These are phyloP conservation scores for Parnassius glacialis DNA, from an alignment of 2,888 invertebrate genomes.

Conservation along the genomic window DNA sequence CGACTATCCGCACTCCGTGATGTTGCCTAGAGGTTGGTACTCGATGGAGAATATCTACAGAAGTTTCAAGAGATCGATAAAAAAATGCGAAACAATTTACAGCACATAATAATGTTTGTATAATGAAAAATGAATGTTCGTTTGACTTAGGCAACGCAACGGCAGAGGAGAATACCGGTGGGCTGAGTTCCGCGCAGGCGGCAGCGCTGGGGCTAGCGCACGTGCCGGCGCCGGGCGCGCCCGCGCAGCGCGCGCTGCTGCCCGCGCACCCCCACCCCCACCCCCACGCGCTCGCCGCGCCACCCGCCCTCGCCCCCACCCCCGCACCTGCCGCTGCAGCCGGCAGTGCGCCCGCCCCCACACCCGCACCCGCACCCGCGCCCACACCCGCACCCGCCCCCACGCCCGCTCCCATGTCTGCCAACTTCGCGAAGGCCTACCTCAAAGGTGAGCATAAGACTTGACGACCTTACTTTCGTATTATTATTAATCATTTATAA, in stretches of 20 bases:
- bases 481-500: too few species aligned
- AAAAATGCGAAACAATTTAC: too few species aligned
- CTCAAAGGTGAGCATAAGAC: constrained; percentile 52
- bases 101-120: too few species aligned
- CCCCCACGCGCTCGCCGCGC: constrained; percentile 55
- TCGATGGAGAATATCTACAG: constrained; percentile 23
- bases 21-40: constrained; percentile 82
- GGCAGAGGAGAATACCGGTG: constrained; percentile 38
- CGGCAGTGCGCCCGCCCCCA: constrained; percentile 50
- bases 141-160: constrained; percentile 19
- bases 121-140: neutral
- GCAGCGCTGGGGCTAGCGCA: constrained; percentile 68
- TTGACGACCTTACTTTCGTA: too few species aligned
- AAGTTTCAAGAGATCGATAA: too few species aligned
- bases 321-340: constrained; percentile 35
- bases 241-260: constrained; percentile 52
- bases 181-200: constrained; percentile 68
- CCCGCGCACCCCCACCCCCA: constrained; percentile 46
- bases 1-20: constrained; percentile 94
- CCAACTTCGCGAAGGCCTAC: constrained; percentile 63
- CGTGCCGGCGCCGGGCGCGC: constrained; percentile 60
- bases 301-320: constrained; percentile 62
- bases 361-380: constrained; percentile 40
- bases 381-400: constrained; percentile 32
- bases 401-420: constrained; percentile 35